A percentile compares a stretch with the other conserved stretches of the same genome.
Evolutionary conservation across 2,888 invertebrate species (phyloP).

Genomic region (Physocephala rufipes): DNA sequence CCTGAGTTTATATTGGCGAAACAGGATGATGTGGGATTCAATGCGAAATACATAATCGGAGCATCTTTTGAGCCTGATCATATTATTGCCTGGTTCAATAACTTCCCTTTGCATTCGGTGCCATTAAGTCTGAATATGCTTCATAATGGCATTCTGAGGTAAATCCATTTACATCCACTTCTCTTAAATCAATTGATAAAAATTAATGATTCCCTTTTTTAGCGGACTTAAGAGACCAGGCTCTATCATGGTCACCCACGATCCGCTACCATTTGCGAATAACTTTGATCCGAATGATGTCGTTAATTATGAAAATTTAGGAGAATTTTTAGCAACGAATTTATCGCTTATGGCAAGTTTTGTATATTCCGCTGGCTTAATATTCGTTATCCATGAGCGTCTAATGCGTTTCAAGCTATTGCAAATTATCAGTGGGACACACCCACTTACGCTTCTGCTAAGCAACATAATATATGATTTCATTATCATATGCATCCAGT

Average conservation of each 20-base stretch:
- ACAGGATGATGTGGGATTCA: neutral
- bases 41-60: slow-evolving; percentile 42
- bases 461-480: slow-evolving; percentile 3
- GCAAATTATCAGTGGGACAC: slow-evolving; percentile 12
- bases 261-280: neutral
- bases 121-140: slow-evolving; percentile 50
- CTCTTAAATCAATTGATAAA: too few species aligned
- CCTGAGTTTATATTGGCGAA: neutral
- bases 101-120: slow-evolving; percentile 49
- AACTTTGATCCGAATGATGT: neutral
- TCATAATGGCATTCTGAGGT: slow-evolving; percentile 52
- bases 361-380: neutral
- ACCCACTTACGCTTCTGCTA: neutral
- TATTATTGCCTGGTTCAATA: slow-evolving; percentile 53
- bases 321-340: neutral
- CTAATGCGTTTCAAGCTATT: slow-evolving; percentile 9
- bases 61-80: slow-evolving; percentile 41
- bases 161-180: neutral
- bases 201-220: neutral
- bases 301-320: neutral
- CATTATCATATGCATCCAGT: neutral
- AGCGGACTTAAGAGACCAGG: neutral
- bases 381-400: slow-evolving; percentile 4
- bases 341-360: neutral
- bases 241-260: neutral